Evolutionary conservation across 2,113 vertebrate genomes (phyloP).

Genomic region (Grallaria varia): DNA sequence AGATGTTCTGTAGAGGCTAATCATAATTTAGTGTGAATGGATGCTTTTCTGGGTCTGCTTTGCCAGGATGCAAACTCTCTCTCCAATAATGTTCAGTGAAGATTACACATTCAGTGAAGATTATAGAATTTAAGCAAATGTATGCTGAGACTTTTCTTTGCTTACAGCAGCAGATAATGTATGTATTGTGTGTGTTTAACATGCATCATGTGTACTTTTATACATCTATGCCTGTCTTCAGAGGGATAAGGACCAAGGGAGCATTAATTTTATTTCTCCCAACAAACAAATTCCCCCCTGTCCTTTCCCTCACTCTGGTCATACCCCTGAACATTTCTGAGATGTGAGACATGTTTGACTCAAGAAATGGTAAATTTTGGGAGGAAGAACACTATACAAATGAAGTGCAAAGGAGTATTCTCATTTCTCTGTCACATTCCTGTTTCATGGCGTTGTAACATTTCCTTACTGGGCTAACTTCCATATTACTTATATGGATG

Average conservation of each 20-base stretch:
- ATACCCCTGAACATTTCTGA: neutral
- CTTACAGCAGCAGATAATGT: neutral
- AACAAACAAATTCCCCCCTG: neutral
- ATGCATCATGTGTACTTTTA: neutral
- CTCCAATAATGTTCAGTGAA: neutral
- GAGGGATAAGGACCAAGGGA: neutral
- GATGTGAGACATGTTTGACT: neutral
- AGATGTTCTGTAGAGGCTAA: neutral
- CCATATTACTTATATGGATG: neutral
- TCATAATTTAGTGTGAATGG: neutral
- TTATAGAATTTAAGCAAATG: neutral
- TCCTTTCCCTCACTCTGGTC: neutral
- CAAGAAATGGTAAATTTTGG: neutral
- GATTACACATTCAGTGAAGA: neutral
- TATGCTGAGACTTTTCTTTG: neutral
- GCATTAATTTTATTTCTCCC: neutral
- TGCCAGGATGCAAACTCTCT: neutral
- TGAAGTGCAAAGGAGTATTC: constrained; percentile 25
- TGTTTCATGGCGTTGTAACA: constrained; percentile 31
- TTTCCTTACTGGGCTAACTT: constrained; percentile 41
- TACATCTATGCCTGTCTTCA: neutral
- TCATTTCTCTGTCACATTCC: constrained; percentile 28
- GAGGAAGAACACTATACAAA: neutral
- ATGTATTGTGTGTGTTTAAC: neutral
- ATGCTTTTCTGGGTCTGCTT: neutral